phyloP scores from a whole-genome alignment of 1,140 invertebrate genomes.

The Drosophila erecta region DNA sequence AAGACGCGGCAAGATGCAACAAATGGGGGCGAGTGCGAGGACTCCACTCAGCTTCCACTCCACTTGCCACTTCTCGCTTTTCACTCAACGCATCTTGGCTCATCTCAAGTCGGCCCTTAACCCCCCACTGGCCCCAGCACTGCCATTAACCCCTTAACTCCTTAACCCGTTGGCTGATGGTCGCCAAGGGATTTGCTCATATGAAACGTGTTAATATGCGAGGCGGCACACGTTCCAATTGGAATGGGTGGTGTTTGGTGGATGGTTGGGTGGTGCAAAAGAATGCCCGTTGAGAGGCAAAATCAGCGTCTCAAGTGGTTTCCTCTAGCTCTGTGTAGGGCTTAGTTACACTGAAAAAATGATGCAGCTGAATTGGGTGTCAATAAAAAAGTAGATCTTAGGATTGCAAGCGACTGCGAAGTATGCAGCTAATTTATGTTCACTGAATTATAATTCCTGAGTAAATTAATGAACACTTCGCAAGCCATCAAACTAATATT shows the following conservation, averaged over 20 bases:
- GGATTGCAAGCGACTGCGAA: no score
- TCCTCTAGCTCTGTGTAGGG: conserved; percentile 39
- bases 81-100: conserved; percentile 26
- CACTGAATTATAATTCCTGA: no score
- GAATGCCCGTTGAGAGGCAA: conserved; percentile 36
- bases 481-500: no score
- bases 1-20: conserved; percentile 24
- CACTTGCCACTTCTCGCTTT: neutral
- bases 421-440: no score
- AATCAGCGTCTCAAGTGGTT: conserved; percentile 80
- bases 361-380: neutral
- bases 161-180: conserved; percentile 50
- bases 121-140: neutral
- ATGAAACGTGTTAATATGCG: conserved; percentile 77
- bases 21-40: conserved; percentile 16
- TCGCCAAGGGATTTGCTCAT: conserved; percentile 68
- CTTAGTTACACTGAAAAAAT: conserved; percentile 47
- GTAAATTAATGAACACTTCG: no score
- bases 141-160: conserved; percentile 4
- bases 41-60: conserved; percentile 35
- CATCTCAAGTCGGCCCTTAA: conserved; percentile 6
- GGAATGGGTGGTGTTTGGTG: neutral
- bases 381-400: no score
- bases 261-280: conserved; percentile 5
- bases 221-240: conserved; percentile 34